Conservation (phyloP, 2,113 vertebrate genomes). For the Sturnira hondurensis region DNA sequence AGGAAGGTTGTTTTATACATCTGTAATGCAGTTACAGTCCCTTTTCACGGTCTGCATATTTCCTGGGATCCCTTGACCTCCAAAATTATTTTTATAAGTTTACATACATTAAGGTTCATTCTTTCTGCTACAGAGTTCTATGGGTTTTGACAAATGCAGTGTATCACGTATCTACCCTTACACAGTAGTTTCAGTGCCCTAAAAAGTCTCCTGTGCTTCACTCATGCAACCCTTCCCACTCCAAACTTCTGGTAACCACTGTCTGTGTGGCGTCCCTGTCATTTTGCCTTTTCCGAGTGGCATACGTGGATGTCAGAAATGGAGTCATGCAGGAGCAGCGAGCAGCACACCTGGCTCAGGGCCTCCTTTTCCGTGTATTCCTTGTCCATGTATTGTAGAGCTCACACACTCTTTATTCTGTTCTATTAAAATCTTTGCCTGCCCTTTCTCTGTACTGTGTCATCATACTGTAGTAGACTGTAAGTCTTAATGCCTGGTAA, state of each 20-base stretch:
- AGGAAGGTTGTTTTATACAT: not conserved
- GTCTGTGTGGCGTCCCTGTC: not conserved
- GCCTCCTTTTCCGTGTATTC: no score
- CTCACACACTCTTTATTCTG: not conserved
- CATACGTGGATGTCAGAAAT: not conserved
- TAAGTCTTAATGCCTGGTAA: not conserved
- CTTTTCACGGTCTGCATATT: not conserved
- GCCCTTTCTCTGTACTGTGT: not conserved
- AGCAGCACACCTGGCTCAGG: not conserved
- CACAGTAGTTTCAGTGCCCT: not conserved
- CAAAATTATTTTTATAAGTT: not conserved
- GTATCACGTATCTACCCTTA: not conserved
- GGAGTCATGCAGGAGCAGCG: not conserved
- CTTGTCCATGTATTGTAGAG: not conserved
- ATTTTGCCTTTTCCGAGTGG: not conserved
- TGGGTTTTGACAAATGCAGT: not conserved
- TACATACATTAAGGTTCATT: not conserved
- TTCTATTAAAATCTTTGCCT: not conserved
- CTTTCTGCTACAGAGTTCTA: not conserved
- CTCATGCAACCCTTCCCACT: not conserved
- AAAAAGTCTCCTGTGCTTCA: not conserved
- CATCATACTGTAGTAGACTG: not conserved
- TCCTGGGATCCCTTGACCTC: not conserved
- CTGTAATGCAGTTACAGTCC: not conserved
- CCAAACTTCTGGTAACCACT: not conserved